Conservation (phyloP, 2,888 invertebrate species). For the Oscheius sp. region DNA sequence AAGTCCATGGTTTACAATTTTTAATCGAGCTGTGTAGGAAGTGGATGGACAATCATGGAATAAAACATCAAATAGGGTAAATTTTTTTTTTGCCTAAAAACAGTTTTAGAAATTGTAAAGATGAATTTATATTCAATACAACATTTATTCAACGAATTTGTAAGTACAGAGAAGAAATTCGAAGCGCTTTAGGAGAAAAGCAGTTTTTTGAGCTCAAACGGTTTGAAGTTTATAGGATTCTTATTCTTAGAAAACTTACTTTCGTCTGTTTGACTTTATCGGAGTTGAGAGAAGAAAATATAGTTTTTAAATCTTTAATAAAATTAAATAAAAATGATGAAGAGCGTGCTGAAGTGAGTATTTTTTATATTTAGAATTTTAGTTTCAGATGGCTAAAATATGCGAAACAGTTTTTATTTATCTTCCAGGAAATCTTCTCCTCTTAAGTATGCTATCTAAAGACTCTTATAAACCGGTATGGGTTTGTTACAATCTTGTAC, state of each 20-base stretch:
- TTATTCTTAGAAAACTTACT: constrained; percentile 12
- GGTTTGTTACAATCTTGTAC: background rate
- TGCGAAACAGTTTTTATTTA: background rate
- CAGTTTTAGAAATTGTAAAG: background rate
- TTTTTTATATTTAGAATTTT: background rate
- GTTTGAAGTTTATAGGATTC: background rate
- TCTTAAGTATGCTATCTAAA: constrained; percentile 7
- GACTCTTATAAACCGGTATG: background rate
- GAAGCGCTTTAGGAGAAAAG: constrained; percentile 3
- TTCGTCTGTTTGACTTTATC: constrained; percentile 1
- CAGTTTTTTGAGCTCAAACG: background rate
- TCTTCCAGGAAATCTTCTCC: constrained; percentile 15
- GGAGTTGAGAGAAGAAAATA: constrained; percentile 17
- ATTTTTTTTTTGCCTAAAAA: background rate
- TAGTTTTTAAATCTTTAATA: constrained; percentile 13
- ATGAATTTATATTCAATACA: constrained; percentile 17
- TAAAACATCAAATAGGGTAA: constrained; percentile 15
- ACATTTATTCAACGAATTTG: constrained; percentile 5
- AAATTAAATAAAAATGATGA: constrained; percentile 16
- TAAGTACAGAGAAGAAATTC: background rate
- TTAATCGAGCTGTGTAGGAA: background rate
- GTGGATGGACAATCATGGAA: background rate
- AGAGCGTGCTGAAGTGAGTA: background rate
- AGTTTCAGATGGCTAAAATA: background rate
- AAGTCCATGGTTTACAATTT: background rate